Evolutionary conservation across 2,888 invertebrate species (phyloP), one percentile per base, ranked within the genome.

Genomic region (Drosophila bunnanda): DNA sequence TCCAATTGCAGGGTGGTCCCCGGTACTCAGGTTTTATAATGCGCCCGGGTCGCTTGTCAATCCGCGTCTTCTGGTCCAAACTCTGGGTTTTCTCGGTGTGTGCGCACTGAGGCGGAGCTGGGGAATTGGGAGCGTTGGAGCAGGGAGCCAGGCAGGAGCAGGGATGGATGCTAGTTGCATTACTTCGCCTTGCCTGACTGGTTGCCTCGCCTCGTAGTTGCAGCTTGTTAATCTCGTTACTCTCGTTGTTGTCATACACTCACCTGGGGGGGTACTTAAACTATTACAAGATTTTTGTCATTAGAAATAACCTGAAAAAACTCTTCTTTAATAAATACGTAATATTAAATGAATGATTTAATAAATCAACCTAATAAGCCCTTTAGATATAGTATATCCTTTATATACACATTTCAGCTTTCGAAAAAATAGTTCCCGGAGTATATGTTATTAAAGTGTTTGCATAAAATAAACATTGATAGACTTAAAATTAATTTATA

Each of bases 1-100:
- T 87, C 77, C 82, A 82, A 84, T 84, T 84, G 87, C 84, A 85
- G 86, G 84, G 84, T 85, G 84, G 88, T 85, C 84, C 65, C 36
- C 55, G 71, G 74, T 66, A 87, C 82, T 85, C 79, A 84, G 78
- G 76, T 72, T 68, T 68, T 82, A 82, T 82, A 83, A 87, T 83
- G 82, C 80, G 87, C 84, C 82, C 74, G 81, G 87, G 73, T 76
- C 82, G 74, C 78, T 87, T 88, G 88, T 84, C 88, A 84, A 85
- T 85, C 83, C 64, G 59, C 34, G 39, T 61, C 55, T 32, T 17
- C 65, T 66, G 65, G 43, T 52, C 28, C 41, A 34, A 34, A 46
- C 67, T 62, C 39, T 48, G 59, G 53, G 36, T 50, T 61, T 59
- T 65, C 58, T 36, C 32, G 32, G 61, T 30, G 61, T 30, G 78